Base-by-base conservation (phyloP, 1,140 invertebrate genomes). In the Ridgeia piscesae region DNA sequence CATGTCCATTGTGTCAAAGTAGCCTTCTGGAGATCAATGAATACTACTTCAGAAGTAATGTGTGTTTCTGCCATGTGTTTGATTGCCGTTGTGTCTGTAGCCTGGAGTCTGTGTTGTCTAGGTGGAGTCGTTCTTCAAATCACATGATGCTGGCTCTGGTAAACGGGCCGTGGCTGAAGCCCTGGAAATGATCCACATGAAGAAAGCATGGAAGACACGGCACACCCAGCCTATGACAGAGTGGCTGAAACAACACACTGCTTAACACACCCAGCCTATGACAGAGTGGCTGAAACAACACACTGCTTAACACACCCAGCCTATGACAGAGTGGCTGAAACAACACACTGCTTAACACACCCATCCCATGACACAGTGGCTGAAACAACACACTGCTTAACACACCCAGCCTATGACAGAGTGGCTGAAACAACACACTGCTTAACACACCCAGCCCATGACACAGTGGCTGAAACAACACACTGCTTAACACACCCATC, bases 131-230 rank as follows among this genome's bases (percentile, higher is more conserved):
- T 91, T 91, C 91, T 58, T 91, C 33, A 48, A 91, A n/a, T 34
- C 34, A 58, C 34, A 91, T 33, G 33, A 33, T 35, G 14, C 17
- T 17, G 91, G 91, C 33, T 50, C 34, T 42, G 35, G 48, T 6
- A 91, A 14, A 14, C 34, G 91, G 9, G 34, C 91, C 48, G 91
- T 98, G 34, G 96, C 97, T 50, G 97, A 98, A 94, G 97, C 97
- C 94, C 95, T 98, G 91, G 98, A 98, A 95, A 97, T 96, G n/a
- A 98, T 98, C 92, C 97, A 97, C 94, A 96, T 97, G 88, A 98
- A 98, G 95, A 97, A 98, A n/a, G 97, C 97, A 92, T 98, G 97
- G 97, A 97, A 97, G 1, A 95, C 97, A 88, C 96, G 97, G 77
- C 97, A 97, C 94, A 97, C 97, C n/a, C 96, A 96, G 1, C 95